These are phyloP conservation scores for Nycticorax nycticorax DNA, from an alignment of 2,113 vertebrate species.

Conservation along the genomic window DNA sequence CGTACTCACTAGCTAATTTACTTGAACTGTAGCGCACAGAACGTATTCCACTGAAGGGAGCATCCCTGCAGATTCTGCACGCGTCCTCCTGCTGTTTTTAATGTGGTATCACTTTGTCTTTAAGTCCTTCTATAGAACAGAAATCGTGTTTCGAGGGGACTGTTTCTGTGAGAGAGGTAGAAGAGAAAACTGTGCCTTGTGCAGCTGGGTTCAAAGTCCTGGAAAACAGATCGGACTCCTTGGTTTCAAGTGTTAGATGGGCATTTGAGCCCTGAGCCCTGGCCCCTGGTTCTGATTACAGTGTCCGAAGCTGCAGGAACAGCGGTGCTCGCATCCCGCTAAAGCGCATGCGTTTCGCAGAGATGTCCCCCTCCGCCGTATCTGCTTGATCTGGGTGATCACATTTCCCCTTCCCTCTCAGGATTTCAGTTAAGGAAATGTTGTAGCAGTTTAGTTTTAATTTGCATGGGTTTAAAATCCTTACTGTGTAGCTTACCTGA, in stretches of 20 bases:
- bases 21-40: background rate
- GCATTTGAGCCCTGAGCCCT: background rate
- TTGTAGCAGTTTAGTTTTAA: background rate
- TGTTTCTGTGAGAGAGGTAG: background rate
- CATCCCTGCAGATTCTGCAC: background rate
- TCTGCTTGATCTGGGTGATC: background rate
- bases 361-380: rapidly evolving
- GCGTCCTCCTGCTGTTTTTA: background rate
- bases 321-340: background rate
- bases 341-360: rapidly evolving
- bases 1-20: background rate
- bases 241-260: background rate
- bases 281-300: background rate
- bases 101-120: background rate
- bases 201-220: background rate
- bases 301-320: background rate
- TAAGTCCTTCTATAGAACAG: rapidly evolving
- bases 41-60: rapidly evolving
- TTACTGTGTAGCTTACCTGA: background rate
- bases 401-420: background rate
- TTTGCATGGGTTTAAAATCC: background rate
- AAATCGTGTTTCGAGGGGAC: background rate
- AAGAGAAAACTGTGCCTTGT: background rate
- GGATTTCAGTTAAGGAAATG: background rate
- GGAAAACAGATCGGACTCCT: background rate